Percentiles rank a stretch among this genome's conserved stretches.
These are phyloP conservation scores for Budorcas taxicolor DNA, from an alignment of 2,113 vertebrate genomes.

Conservation along the genomic window DNA sequence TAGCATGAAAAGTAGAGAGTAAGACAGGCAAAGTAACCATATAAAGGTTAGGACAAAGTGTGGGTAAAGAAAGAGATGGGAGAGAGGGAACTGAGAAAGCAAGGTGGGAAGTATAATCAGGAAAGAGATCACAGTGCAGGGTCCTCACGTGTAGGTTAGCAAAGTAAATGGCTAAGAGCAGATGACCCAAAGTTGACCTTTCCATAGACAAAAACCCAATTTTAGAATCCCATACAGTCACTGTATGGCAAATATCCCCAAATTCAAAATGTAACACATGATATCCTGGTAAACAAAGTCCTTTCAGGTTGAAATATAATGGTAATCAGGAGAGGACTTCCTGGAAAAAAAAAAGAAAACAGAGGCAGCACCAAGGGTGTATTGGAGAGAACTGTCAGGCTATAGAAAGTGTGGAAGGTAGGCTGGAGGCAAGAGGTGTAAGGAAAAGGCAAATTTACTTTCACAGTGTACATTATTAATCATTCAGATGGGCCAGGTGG, in stretches of 20 bases:
- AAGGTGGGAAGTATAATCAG: neutral
- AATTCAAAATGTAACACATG: neutral
- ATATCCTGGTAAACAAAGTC: neutral
- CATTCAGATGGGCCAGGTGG: neutral
- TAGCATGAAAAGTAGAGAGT: neutral
- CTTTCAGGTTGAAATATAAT: neutral
- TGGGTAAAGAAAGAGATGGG: neutral
- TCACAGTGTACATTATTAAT: neutral
- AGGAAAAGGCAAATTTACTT: neutral
- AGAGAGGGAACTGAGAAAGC: neutral
- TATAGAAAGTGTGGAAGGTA: neutral
- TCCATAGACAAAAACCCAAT: neutral
- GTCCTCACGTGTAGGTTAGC: neutral
- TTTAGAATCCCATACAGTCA: neutral
- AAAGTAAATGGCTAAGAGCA: neutral
- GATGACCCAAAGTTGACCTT: neutral
- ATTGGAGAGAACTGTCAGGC: neutral
- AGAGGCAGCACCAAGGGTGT: too few relatives aligned
- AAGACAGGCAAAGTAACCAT: neutral
- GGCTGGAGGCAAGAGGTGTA: neutral
- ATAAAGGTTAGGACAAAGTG: neutral
- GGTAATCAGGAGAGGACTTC: neutral
- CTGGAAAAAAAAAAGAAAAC: neutral
- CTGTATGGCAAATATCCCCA: neutral
- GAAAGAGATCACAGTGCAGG: too few relatives aligned